Evolutionary conservation across 2,113 vertebrate species (phyloP).

Genomic region (Hippocampus abdominalis): DNA sequence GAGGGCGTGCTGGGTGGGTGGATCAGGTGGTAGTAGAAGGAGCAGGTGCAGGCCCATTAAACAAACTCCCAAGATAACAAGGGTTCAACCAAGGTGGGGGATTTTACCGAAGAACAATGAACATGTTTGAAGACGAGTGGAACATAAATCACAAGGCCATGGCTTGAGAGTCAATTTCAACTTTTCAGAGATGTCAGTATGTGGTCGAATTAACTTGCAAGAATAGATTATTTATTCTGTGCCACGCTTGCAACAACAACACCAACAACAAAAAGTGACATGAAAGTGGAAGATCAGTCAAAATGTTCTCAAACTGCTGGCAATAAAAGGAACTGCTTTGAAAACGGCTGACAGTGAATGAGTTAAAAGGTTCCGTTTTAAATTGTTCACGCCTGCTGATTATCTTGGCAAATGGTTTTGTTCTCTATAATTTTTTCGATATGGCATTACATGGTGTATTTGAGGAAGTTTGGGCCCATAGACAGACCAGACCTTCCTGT

Average conservation of each 20-base stretch:
- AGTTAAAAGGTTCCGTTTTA: neutral
- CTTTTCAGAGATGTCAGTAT: neutral
- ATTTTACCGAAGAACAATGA: neutral
- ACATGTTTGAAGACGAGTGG: neutral
- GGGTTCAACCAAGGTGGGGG: neutral
- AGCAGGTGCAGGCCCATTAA: conserved; percentile 4
- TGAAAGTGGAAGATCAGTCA: neutral
- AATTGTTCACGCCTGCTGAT: neutral
- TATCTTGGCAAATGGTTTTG: neutral
- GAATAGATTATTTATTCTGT: neutral
- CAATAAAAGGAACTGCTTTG: too few relatives aligned
- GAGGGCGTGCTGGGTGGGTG: neutral
- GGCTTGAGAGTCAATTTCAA: neutral
- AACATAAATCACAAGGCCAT: neutral
- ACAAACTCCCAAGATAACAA: neutral
- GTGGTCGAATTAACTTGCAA: neutral
- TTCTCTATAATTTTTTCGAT: neutral
- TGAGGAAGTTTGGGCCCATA: neutral
- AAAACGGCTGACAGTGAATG: neutral
- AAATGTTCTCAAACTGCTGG: neutral
- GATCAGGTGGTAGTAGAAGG: neutral
- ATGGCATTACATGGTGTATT: neutral
- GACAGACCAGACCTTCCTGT: conserved; percentile 10
- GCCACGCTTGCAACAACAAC: too few relatives aligned
- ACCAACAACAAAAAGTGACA: neutral